A percentile compares a stretch with the other conserved stretches of the same genome.
phyloP scores from a whole-genome alignment of 2,888 invertebrate species.

The Eilema griseolum region DNA sequence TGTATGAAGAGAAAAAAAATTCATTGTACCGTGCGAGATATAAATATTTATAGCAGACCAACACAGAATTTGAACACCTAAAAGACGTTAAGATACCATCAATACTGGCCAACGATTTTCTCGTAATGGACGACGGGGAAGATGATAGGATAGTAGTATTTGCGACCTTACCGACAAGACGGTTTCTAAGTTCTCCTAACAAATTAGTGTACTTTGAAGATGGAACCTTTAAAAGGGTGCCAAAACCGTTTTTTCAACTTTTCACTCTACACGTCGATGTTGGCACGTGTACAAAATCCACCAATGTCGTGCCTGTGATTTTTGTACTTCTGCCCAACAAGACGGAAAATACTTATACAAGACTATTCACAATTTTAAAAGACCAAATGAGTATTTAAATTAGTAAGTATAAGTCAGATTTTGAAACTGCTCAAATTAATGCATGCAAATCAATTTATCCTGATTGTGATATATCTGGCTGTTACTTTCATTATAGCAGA shows the following conservation, averaged over 20 bases:
- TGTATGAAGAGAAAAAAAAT: too few relatives aligned
- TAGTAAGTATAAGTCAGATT: constrained; percentile 20
- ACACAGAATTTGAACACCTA: too few relatives aligned
- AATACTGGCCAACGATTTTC: too few relatives aligned
- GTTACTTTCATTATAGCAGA: constrained; percentile 19
- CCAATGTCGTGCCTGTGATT: constrained; percentile 19
- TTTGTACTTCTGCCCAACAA: constrained; percentile 24
- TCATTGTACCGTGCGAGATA: too few relatives aligned
- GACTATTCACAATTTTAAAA: constrained; percentile 17
- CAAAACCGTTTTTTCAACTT: constrained; percentile 18
- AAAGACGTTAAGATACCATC: too few relatives aligned
- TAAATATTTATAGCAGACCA: too few relatives aligned
- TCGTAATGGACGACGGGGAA: neutral
- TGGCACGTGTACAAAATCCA: constrained; percentile 18
- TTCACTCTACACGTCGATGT: constrained; percentile 19
- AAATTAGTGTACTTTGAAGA: constrained; percentile 19
- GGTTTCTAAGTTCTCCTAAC: constrained; percentile 4
- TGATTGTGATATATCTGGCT: constrained; percentile 13
- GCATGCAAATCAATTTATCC: constrained; percentile 17
- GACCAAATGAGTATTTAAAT: constrained; percentile 16
- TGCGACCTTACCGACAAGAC: neutral
- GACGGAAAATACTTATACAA: constrained; percentile 20
- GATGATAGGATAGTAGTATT: neutral
- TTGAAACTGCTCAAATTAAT: constrained; percentile 20
- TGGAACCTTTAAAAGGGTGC: constrained; percentile 17